phyloP scores from a whole-genome alignment of 1,140 invertebrate genomes.

The Littorina saxatilis region DNA sequence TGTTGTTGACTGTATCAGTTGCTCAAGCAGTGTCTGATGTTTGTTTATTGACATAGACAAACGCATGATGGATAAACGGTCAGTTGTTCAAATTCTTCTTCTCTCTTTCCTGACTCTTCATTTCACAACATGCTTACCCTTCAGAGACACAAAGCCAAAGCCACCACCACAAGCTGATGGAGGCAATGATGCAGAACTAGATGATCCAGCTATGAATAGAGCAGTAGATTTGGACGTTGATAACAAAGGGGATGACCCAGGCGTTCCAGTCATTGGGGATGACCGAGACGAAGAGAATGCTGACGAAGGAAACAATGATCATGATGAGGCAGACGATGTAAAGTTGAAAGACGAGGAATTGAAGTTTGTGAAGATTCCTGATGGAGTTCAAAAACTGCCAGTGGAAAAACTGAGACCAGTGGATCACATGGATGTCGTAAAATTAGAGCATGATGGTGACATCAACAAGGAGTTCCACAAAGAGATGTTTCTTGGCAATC shows the following conservation, averaged over 20 bases:
- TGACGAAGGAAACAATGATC: not conserved
- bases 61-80: not conserved
- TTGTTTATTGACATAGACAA: too few species aligned
- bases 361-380: conserved; percentile 35
- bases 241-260: conserved; percentile 1
- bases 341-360: conserved; percentile 10
- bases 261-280: not conserved
- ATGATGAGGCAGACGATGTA: too few species aligned
- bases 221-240: not conserved
- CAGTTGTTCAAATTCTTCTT: not conserved
- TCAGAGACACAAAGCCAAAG: not conserved
- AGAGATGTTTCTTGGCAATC: conserved; percentile 72
- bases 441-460: conserved; percentile 74
- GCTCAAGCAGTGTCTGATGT: too few species aligned
- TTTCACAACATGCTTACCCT: not conserved
- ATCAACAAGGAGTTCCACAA: conserved; percentile 73
- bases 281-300: not conserved
- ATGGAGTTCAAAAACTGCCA: conserved; percentile 39
- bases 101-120: not conserved
- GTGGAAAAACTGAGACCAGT: conserved; percentile 66
- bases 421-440: conserved; percentile 73
- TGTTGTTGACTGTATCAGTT: too few species aligned
- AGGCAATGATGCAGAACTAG: not conserved
- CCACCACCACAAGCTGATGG: not conserved
- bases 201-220: not conserved